Conservation (phyloP, 2,113 vertebrate genomes). For the Cricetomys ansorgei region DNA sequence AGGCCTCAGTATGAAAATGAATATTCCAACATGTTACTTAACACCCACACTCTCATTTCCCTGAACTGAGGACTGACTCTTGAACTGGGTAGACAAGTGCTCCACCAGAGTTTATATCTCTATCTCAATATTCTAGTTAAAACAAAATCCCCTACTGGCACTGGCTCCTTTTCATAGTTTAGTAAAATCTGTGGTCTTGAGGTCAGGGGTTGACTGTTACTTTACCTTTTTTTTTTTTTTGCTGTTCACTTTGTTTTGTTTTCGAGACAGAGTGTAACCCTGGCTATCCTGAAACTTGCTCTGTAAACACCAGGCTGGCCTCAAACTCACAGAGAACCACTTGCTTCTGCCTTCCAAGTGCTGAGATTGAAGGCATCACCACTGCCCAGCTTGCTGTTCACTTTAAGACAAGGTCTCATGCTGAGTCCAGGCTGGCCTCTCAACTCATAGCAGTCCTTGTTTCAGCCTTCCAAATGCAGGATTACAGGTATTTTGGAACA, state of each 20-base stretch:
- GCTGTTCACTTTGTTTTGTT: not conserved
- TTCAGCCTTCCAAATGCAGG: not conserved
- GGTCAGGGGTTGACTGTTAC: not conserved
- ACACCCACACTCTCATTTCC: not conserved
- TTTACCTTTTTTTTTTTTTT: not conserved
- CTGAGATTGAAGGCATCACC: no score
- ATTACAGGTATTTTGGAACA: not conserved
- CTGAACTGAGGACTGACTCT: not conserved
- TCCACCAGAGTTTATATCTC: not conserved
- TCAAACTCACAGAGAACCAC: no score
- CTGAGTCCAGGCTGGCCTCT: not conserved
- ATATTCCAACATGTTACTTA: not conserved
- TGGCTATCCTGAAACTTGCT: no score
- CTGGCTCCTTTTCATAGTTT: not conserved
- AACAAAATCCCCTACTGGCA: not conserved
- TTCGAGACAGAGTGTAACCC: no score
- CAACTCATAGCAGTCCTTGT: not conserved
- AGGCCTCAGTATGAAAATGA: slow-evolving; percentile 12
- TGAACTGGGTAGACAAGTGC: not conserved
- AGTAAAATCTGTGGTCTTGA: not conserved
- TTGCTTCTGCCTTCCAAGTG: no score
- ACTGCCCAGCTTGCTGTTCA: not conserved
- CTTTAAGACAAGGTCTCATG: not conserved
- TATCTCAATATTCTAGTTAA: not conserved
- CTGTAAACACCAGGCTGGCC: no score